Conservation (phyloP, 2,113 vertebrate species). For the Australoheros scitulus region DNA sequence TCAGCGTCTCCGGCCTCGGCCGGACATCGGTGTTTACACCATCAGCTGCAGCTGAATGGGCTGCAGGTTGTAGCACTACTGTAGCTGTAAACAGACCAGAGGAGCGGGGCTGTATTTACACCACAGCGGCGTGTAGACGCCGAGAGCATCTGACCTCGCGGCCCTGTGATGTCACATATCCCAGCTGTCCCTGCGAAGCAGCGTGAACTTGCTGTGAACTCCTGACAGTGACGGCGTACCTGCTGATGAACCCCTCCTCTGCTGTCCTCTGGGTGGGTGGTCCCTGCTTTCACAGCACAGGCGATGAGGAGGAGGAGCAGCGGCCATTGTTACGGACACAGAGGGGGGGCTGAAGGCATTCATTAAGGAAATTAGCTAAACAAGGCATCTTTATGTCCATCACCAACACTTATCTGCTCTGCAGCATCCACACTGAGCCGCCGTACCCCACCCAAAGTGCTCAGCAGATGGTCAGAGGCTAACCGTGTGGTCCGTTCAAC, state of each 20-base stretch:
- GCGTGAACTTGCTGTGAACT: slow-evolving; percentile 71
- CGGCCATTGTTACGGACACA: slow-evolving; percentile 58
- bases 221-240: slow-evolving; percentile 51
- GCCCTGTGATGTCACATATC: slow-evolving; percentile 16
- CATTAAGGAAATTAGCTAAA: slow-evolving; percentile 70
- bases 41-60: slow-evolving; percentile 17
- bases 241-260: slow-evolving; percentile 39
- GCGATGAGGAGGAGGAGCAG: background rate
- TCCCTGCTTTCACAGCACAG: slow-evolving; percentile 22
- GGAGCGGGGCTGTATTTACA: slow-evolving; percentile 10
- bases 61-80: slow-evolving; percentile 13
- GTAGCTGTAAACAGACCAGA: slow-evolving; percentile 8
- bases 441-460: background rate
- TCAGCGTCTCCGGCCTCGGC: background rate
- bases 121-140: background rate
- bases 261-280: slow-evolving; percentile 66
- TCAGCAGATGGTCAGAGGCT: background rate
- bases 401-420: background rate
- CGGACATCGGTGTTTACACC: slow-evolving; percentile 1
- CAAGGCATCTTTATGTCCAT: slow-evolving; percentile 37
- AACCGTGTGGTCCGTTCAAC: background rate
- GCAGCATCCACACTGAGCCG: background rate
- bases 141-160: background rate
- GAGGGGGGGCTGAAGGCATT: slow-evolving; percentile 39
- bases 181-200: slow-evolving; percentile 36